Conservation (phyloP, 2,113 vertebrate genomes). For the Strix aluco region DNA sequence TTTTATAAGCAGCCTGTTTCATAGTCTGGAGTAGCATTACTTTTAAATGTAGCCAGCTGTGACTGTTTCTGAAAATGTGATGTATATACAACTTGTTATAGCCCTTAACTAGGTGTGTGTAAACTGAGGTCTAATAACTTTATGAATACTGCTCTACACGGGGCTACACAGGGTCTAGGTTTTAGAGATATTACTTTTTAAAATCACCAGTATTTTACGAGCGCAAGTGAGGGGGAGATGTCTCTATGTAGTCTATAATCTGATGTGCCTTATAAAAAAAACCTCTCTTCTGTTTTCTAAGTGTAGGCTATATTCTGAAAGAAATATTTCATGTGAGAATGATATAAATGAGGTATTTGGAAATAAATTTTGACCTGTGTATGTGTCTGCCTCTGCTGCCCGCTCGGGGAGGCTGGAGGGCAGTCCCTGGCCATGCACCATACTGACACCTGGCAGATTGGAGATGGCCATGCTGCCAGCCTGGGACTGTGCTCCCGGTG, state of each 20-base stretch:
- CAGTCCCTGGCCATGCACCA: background rate
- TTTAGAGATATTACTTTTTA: constrained; percentile 50
- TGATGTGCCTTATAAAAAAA: constrained; percentile 71
- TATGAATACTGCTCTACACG: background rate
- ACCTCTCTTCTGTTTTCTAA: constrained; percentile 51
- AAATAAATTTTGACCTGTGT: constrained; percentile 70
- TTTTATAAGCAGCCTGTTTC: constrained; percentile 43
- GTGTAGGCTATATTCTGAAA: constrained; percentile 46
- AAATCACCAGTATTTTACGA: constrained; percentile 36
- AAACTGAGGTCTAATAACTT: constrained; percentile 43
- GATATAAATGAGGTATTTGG: constrained; percentile 50
- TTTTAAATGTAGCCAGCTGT: constrained; percentile 23
- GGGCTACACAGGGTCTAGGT: constrained; percentile 52
- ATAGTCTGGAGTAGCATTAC: constrained; percentile 3
- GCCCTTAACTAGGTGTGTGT: constrained; percentile 34
- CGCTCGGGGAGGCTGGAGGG: background rate
- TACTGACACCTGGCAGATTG: rapidly evolving
- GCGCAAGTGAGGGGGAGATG: constrained; percentile 1
- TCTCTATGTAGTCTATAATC: constrained; percentile 56
- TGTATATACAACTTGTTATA: constrained; percentile 41
- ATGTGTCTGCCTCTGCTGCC: constrained; percentile 1
- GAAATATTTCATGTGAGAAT: constrained; percentile 60
- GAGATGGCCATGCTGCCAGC: background rate
- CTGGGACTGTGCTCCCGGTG: rapidly evolving
- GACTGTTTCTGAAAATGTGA: constrained; percentile 39